Percentiles rank a stretch among this genome's conserved stretches.
Evolutionary conservation across 2,797 vertebrate species (phyloP).

Genomic region (Cetoscarus ocellatus): DNA sequence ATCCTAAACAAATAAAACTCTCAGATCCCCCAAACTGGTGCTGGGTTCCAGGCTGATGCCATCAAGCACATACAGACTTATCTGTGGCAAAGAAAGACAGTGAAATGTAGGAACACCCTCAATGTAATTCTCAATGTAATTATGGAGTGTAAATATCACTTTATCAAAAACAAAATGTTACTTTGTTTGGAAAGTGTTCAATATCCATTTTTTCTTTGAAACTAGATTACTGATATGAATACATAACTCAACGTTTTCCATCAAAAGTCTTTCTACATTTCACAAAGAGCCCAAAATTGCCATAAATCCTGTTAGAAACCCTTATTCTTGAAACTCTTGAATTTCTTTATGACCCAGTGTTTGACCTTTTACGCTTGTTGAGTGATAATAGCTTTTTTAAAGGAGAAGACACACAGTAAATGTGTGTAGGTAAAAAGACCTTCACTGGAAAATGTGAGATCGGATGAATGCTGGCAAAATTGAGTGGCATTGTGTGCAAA

Average conservation of each 20-base stretch:
- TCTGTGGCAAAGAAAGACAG: no score
- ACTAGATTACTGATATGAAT: neutral
- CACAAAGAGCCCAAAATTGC: slow-evolving; percentile 9
- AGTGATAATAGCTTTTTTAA: slow-evolving; percentile 37
- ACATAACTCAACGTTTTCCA: neutral
- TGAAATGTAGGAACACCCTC: no score
- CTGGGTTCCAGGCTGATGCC: no score
- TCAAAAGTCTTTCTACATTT: slow-evolving; percentile 19
- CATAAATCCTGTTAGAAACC: slow-evolving; percentile 13
- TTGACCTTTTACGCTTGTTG: slow-evolving; percentile 43
- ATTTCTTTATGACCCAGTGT: slow-evolving; percentile 18
- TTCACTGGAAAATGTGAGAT: slow-evolving; percentile 31
- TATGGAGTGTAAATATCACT: neutral
- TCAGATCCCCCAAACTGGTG: no score
- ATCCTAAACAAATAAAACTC: no score
- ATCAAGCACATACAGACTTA: no score
- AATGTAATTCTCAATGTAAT: no score
- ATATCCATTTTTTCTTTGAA: neutral
- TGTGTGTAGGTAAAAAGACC: slow-evolving; percentile 14
- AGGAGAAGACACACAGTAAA: slow-evolving; percentile 20
- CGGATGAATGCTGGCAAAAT: slow-evolving; percentile 11
- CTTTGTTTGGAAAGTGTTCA: neutral
- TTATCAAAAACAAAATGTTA: neutral
- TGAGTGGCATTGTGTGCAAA: slow-evolving; percentile 13
- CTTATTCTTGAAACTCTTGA: slow-evolving; percentile 33